Evolutionary conservation across 2,113 vertebrate genomes (phyloP).

Genomic region (Panurus biarmicus): DNA sequence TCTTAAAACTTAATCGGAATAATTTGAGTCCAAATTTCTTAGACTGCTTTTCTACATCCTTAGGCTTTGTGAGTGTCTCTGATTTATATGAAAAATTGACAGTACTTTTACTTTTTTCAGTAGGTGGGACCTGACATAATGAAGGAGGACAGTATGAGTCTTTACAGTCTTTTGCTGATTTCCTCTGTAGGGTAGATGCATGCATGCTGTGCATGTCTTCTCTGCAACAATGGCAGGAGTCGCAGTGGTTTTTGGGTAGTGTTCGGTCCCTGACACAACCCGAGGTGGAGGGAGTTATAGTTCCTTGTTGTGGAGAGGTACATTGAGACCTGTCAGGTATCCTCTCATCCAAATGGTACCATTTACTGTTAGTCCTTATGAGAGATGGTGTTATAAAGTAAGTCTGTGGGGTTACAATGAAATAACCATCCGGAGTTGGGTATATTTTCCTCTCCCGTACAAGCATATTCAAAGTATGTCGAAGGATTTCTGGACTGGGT

Average conservation of each 20-base stretch:
- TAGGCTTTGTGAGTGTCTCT: slow-evolving; percentile 88
- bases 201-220: slow-evolving; percentile 89
- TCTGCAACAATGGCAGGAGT: slow-evolving; percentile 86
- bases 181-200: slow-evolving; percentile 88
- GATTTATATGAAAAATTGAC: slow-evolving; percentile 92
- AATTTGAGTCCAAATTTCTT: slow-evolving; percentile 96
- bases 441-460: slow-evolving; percentile 98
- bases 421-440: slow-evolving; percentile 93
- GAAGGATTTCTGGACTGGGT: slow-evolving; percentile 93
- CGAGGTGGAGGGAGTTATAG: slow-evolving; percentile 88
- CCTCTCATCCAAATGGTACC: slow-evolving; percentile 98
- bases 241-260: slow-evolving; percentile 90
- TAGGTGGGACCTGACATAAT: slow-evolving; percentile 79
- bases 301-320: slow-evolving; percentile 91
- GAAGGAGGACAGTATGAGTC: slow-evolving; percentile 79
- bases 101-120: slow-evolving; percentile 91
- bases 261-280: slow-evolving; percentile 88
- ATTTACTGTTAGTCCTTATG: slow-evolving; percentile 97
- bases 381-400: slow-evolving; percentile 98
- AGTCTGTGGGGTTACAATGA: slow-evolving; percentile 97
- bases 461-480: slow-evolving; percentile 92
- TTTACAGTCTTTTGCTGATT: slow-evolving; percentile 88
- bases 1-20: slow-evolving; percentile 96
- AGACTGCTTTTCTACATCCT: slow-evolving; percentile 90
- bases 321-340: slow-evolving; percentile 89